A percentile compares a stretch with the other conserved stretches of the same genome.
Conservation (phyloP, 2,797 vertebrate species). For the Artibeus lituratus region DNA sequence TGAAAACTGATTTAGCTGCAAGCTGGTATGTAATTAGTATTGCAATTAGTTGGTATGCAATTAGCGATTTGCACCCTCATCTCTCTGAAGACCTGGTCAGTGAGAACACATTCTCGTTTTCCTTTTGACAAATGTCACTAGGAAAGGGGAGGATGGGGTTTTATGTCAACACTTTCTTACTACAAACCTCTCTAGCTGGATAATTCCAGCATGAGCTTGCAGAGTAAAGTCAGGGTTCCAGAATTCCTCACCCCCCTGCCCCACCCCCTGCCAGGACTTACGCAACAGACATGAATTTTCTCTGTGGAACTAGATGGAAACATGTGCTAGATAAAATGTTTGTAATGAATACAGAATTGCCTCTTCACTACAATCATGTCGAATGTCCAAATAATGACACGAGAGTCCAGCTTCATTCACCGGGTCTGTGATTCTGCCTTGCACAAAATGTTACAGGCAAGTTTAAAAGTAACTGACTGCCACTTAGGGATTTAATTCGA, state of each 20-base stretch:
- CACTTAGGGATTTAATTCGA: background rate
- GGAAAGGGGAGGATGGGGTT: background rate
- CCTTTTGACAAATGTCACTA: conserved; percentile 17
- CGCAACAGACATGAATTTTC: conserved; percentile 2
- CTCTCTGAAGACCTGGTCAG: background rate
- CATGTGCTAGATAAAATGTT: background rate
- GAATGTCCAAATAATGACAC: background rate
- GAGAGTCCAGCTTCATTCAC: background rate
- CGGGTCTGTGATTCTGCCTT: background rate
- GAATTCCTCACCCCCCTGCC: background rate
- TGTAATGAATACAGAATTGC: background rate
- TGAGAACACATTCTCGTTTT: background rate
- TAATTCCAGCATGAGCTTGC: background rate
- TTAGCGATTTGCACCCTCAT: background rate
- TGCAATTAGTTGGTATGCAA: background rate
- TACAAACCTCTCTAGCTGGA: background rate
- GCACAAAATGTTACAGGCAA: background rate
- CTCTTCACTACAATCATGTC: background rate
- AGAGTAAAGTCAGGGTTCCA: background rate
- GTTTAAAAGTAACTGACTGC: background rate
- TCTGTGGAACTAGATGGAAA: background rate
- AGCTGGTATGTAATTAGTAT: background rate
- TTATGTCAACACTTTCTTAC: background rate
- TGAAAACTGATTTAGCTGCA: background rate
- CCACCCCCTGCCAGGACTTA: background rate